phyloP scores from a whole-genome alignment of 2,888 invertebrate genomes.

The Xestobium rufovillosum region DNA sequence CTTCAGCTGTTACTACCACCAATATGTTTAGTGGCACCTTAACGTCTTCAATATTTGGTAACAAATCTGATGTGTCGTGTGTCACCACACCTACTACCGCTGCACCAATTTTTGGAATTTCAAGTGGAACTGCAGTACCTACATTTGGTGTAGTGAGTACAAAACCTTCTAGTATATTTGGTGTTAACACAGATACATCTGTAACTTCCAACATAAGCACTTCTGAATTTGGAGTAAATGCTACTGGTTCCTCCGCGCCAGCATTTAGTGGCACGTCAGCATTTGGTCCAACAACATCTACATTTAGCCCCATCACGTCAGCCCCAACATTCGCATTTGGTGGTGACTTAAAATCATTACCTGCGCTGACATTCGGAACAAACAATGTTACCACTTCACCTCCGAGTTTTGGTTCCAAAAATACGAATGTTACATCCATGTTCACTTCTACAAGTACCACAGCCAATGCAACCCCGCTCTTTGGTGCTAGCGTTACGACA shows the following conservation, averaged over 20 bases:
- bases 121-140: constrained; percentile 10
- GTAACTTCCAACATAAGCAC: no score
- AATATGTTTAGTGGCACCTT: background rate
- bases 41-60: constrained; percentile 13
- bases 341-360: no score
- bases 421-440: no score
- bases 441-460: no score
- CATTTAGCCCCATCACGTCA: no score
- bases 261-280: constrained; percentile 10
- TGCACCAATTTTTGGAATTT: constrained; percentile 9
- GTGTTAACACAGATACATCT: no score
- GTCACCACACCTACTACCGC: constrained; percentile 1
- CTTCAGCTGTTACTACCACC: constrained; percentile 7
- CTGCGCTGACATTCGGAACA: no score
- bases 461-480: no score
- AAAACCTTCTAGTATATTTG: background rate
- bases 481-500: no score
- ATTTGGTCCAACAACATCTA: constrained; percentile 18
- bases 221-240: constrained; percentile 12
- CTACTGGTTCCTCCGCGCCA: constrained; percentile 14
- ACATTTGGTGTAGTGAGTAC: constrained; percentile 5
- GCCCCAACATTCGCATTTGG: no score
- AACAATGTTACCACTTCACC: no score
- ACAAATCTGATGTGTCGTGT: background rate
- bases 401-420: no score